Percentiles rank a stretch among this genome's conserved stretches.
phyloP scores from a whole-genome alignment of 2,888 invertebrate species.

The Drosophila sordidapex region DNA sequence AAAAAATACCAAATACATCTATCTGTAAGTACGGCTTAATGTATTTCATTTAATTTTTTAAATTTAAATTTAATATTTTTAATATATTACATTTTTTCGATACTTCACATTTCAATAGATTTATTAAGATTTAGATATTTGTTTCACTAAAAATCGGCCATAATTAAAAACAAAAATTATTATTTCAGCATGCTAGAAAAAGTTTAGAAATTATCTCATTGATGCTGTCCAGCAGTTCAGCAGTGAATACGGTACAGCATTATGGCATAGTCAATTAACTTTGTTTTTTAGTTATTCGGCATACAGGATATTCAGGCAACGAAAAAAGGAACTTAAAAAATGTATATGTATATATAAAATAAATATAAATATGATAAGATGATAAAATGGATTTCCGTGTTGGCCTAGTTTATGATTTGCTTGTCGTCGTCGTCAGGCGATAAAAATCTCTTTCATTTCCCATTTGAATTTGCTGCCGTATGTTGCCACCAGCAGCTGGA shows the following conservation, averaged over 20 bases:
- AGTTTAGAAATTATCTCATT: neutral
- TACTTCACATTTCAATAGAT: neutral
- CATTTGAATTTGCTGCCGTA: slow-evolving; percentile 70
- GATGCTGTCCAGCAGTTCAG: neutral
- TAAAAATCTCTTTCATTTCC: slow-evolving; percentile 81
- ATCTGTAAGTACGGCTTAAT: neutral
- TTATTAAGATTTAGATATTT: neutral
- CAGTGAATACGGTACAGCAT: neutral
- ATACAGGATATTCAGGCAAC: neutral
- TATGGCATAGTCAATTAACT: neutral
- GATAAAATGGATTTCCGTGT: slow-evolving; percentile 73
- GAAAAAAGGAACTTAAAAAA: too few species aligned
- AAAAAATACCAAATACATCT: neutral
- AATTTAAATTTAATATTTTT: too few species aligned
- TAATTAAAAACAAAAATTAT: neutral
- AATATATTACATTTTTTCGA: neutral
- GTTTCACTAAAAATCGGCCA: neutral
- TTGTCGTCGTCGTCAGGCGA: slow-evolving; percentile 46
- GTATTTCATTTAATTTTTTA: neutral
- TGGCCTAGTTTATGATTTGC: slow-evolving; percentile 49
- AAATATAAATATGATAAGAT: slow-evolving; percentile 70
- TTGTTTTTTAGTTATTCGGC: neutral
- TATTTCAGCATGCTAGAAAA: neutral
- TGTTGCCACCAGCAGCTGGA: slow-evolving; percentile 35
- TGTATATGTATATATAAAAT: neutral